Conservation (phyloP, 2,797 vertebrate species). For the Leuciscus waleckii region DNA sequence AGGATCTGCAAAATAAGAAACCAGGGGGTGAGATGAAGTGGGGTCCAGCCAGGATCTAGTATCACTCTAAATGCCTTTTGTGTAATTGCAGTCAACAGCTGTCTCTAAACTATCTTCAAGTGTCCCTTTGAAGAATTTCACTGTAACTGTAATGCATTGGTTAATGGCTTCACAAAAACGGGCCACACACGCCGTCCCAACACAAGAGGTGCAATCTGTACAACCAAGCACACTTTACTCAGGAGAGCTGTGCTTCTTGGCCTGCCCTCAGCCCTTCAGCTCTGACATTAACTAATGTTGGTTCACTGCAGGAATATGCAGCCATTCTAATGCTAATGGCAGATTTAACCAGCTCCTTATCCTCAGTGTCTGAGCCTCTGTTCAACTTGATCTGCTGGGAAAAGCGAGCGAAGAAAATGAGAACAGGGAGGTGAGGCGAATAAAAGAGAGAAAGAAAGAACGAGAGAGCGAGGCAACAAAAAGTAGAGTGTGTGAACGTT, state of each 20-base stretch:
- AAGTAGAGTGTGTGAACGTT: slow-evolving; percentile 29
- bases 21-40: background rate
- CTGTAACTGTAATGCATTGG: slow-evolving; percentile 40
- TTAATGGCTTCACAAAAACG: slow-evolving; percentile 53
- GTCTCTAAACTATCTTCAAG: slow-evolving; percentile 28
- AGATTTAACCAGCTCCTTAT: slow-evolving; percentile 78
- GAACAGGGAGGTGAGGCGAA: slow-evolving; percentile 51
- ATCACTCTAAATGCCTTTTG: slow-evolving; percentile 36
- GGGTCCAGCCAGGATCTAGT: slow-evolving; percentile 24
- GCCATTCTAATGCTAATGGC: slow-evolving; percentile 79
- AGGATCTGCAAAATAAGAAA: background rate
- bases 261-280: slow-evolving; percentile 66
- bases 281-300: slow-evolving; percentile 80
- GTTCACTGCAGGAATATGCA: slow-evolving; percentile 76
- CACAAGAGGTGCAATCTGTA: slow-evolving; percentile 60
- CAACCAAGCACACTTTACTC: slow-evolving; percentile 60
- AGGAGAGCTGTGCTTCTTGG: slow-evolving; percentile 62
- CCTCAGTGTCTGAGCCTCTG: slow-evolving; percentile 67
- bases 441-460: slow-evolving; percentile 56
- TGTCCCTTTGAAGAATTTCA: slow-evolving; percentile 37
- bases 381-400: slow-evolving; percentile 66
- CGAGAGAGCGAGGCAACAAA: slow-evolving; percentile 9
- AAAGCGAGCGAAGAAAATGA: slow-evolving; percentile 46
- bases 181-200: slow-evolving; percentile 63
- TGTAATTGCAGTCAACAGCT: slow-evolving; percentile 36